Evolutionary conservation across 1,140 invertebrate species (phyloP).

Genomic region (Andrena cerasifolii): DNA sequence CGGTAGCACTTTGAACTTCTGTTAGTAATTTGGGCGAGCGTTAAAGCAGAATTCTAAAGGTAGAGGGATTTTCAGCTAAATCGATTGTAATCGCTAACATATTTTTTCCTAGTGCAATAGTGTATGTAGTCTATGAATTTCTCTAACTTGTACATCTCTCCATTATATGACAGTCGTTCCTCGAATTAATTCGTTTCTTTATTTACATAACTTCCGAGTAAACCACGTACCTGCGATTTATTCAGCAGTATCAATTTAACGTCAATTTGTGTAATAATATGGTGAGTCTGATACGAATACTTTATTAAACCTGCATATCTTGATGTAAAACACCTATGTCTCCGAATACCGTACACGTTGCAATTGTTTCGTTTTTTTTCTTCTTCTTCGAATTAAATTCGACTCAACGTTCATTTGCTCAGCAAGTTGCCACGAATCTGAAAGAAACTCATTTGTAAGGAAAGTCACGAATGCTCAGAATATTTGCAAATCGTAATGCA

Average conservation of each 20-base stretch:
- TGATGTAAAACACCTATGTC: not conserved
- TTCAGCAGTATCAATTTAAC: slow-evolving; percentile 50
- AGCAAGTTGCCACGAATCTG: not conserved
- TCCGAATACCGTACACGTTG: not conserved
- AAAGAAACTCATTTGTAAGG: not conserved
- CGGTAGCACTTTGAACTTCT: not conserved
- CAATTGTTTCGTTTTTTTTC: too few relatives aligned
- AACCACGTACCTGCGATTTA: slow-evolving; percentile 45
- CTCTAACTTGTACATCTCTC: not conserved
- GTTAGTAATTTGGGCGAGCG: too few relatives aligned
- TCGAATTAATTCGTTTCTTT: slow-evolving; percentile 44
- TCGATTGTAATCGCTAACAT: not conserved
- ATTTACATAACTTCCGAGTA: slow-evolving; percentile 64
- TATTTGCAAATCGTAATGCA: not conserved
- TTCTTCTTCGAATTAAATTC: too few relatives aligned
- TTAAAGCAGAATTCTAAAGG: not conserved
- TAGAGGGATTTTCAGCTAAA: not conserved
- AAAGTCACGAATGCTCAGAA: not conserved
- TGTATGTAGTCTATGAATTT: not conserved
- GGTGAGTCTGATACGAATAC: slow-evolving; percentile 61
- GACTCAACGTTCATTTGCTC: not conserved
- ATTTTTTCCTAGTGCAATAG: not conserved
- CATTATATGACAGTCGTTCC: not conserved
- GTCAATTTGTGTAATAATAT: slow-evolving; percentile 45
- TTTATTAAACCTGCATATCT: slow-evolving; percentile 13